Percentiles rank a stretch among this genome's conserved stretches.
These are phyloP conservation scores for Aegotheles bennettii DNA, from an alignment of 2,113 vertebrate species.

Conservation along the genomic window DNA sequence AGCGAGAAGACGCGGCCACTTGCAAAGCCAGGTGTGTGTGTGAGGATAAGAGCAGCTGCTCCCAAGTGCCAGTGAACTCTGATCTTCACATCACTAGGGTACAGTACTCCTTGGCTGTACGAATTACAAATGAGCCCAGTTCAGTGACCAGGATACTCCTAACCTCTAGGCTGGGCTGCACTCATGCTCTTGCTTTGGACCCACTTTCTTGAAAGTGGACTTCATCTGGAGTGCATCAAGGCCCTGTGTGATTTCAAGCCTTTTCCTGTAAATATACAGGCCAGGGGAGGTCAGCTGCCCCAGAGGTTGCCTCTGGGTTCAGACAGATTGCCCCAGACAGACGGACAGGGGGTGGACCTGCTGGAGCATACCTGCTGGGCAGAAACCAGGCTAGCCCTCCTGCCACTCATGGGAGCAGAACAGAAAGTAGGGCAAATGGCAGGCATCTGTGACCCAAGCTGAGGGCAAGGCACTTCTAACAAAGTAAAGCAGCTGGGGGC, in stretches of 20 bases:
- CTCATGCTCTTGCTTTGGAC: neutral
- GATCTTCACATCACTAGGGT: neutral
- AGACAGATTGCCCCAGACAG: neutral
- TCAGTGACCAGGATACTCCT: neutral
- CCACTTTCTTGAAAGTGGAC: neutral
- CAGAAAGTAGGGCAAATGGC: neutral
- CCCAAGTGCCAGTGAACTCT: neutral
- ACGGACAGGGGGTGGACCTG: neutral
- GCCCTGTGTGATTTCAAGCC: neutral
- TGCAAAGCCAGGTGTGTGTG: neutral
- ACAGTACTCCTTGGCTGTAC: neutral
- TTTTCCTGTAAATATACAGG: neutral
- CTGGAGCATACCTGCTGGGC: neutral
- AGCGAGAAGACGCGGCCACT: neutral
- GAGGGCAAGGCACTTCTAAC: neutral
- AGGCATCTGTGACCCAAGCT: neutral
- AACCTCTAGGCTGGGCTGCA: neutral
- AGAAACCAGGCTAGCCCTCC: neutral
- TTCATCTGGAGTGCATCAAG: neutral
- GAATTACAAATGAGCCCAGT: accelerated
- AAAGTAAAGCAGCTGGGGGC: neutral
- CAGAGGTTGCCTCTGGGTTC: neutral
- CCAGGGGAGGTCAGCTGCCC: neutral
- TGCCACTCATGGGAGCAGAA: neutral
- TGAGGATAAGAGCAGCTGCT: neutral